These are phyloP conservation scores for Gila orcuttii DNA, from an alignment of 2,113 vertebrate species.

Conservation along the genomic window DNA sequence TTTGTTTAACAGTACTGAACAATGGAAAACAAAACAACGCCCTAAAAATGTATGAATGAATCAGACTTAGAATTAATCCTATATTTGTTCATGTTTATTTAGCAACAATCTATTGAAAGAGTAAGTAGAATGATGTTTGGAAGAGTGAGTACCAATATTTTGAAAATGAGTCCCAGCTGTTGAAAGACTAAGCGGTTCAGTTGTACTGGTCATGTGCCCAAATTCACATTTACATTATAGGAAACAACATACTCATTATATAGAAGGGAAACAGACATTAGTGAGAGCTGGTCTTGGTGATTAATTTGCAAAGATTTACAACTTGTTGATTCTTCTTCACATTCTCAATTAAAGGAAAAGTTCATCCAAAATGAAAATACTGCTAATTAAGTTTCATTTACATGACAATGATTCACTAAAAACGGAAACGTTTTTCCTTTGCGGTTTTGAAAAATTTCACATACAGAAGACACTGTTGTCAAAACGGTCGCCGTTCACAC, in stretches of 20 bases:
- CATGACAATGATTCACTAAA: too few species aligned
- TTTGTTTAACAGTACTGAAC: not conserved
- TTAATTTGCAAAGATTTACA: constrained; percentile 15
- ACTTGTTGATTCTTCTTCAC: not conserved
- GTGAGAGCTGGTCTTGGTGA: constrained; percentile 22
- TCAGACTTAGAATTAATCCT: constrained; percentile 1
- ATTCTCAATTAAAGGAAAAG: constrained; percentile 1
- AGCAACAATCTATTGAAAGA: constrained; percentile 53
- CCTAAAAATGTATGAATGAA: constrained; percentile 22
- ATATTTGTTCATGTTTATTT: constrained; percentile 54
- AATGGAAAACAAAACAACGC: not conserved
- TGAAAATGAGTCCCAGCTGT: constrained; percentile 55
- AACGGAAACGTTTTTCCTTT: too few species aligned
- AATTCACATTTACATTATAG: constrained; percentile 38
- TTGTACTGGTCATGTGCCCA: constrained; percentile 38
- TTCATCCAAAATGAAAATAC: not conserved
- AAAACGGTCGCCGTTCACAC: too few species aligned
- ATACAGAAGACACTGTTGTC: too few species aligned
- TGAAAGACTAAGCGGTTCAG: constrained; percentile 41
- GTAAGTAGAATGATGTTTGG: constrained; percentile 40
- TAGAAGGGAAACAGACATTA: constrained; percentile 16
- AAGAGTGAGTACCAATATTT: constrained; percentile 56
- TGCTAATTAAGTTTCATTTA: not conserved
- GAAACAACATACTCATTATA: constrained; percentile 38
- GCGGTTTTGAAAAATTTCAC: too few species aligned